Evolutionary conservation across 35 echinoderm and acorn worm genomes (phyloP), one percentile per base, ranked within the genome.

Genomic region (Apostichopus californicus): DNA sequence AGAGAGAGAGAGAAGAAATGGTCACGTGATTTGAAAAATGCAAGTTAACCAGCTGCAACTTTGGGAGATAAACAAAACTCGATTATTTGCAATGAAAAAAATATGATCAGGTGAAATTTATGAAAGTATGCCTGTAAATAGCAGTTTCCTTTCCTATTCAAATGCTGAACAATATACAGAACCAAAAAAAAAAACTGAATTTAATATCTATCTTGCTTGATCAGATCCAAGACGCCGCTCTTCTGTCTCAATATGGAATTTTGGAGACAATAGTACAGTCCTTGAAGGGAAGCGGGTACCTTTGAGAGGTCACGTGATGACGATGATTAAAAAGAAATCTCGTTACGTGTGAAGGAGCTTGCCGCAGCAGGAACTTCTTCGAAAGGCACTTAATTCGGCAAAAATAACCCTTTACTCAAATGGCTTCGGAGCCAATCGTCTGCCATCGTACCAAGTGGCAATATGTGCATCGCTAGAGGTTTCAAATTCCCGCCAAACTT

Each of bases 351-450:
- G 71, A 22, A 18, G 34, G 3, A 75, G 71, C 14, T 22, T 75
- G 14, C 71, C n/a, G 17, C 71, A 22, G 71, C 71, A 22, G 71
- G 7, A 22, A n/a, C 11, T 18, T 68, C 9, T 14, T 18, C 11
- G 18, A 68, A 68, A 75, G 71, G 71, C 71, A 75, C 71, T 73
- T 73, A 73, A 14, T 22, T 7, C 15, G 14, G 71, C 14, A 73
- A 73, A 18, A 85, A 85, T 56, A 85, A 59, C 81, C 57, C 81
- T 85, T 85, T 85, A 59, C 34, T 85, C 55, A 57, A 83, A 85
- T 85, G 17, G 55, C 55, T 25, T 58, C 17, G 81, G 81, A 85
- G 81, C 81, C 81, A 85, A 58, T 8, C 21, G 81, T 85, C 81
- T 85, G 81, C 56, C 81, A 85, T 58, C 21, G 81, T 22, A 75